phyloP scores from a whole-genome alignment of 1,140 invertebrate genomes.

The Cydia strobilella region DNA sequence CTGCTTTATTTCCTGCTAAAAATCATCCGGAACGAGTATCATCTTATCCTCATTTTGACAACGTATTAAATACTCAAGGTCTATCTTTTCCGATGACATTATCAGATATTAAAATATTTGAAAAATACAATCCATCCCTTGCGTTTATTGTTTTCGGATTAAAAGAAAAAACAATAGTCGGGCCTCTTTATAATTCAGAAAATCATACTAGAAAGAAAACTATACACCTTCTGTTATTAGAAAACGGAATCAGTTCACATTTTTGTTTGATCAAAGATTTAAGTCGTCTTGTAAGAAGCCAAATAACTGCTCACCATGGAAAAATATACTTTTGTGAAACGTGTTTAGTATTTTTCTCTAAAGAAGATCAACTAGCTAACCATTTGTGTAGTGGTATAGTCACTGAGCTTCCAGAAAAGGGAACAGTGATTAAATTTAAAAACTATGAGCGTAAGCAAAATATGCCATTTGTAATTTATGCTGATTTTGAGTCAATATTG shows the following conservation, averaged over 20 bases:
- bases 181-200: constrained; percentile 26
- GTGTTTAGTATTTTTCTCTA: constrained; percentile 48
- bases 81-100: constrained; percentile 37
- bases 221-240: constrained; percentile 42
- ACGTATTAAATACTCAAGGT: background rate
- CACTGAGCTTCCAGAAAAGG: constrained; percentile 41
- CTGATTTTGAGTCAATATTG: constrained; percentile 60
- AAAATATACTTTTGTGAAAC: constrained; percentile 51
- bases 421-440: constrained; percentile 46
- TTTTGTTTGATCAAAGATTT: constrained; percentile 56
- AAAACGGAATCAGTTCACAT: constrained; percentile 44
- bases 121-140: constrained; percentile 34
- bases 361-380: constrained; percentile 40
- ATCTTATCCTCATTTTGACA: constrained; percentile 40
- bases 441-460: constrained; percentile 47
- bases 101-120: constrained; percentile 36
- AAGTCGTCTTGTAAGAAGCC: constrained; percentile 44
- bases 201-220: constrained; percentile 24
- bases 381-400: constrained; percentile 41
- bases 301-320: constrained; percentile 43
- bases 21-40: constrained; percentile 23
- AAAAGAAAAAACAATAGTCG: constrained; percentile 23
- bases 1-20: constrained; percentile 40
- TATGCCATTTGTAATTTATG: constrained; percentile 52
- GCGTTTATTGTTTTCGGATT: constrained; percentile 19